These are phyloP conservation scores for Muscicapa adusta DNA, from an alignment of 2,113 vertebrate genomes.

Conservation along the genomic window DNA sequence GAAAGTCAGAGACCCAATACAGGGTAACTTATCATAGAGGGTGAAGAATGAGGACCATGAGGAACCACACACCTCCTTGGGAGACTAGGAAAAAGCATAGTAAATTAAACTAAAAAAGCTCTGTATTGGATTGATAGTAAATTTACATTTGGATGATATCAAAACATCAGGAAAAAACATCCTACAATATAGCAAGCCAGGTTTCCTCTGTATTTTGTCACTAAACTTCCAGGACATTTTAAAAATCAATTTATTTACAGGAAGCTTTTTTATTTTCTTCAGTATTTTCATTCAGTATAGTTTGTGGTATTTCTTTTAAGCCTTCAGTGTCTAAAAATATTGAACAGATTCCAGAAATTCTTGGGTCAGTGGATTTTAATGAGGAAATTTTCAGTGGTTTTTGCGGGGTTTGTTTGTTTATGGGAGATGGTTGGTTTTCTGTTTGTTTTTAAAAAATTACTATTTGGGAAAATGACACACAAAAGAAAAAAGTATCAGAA, in stretches of 20 bases:
- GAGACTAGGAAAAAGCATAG: neutral
- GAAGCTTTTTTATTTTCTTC: neutral
- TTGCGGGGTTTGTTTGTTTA: neutral
- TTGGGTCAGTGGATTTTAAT: neutral
- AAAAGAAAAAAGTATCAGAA: neutral
- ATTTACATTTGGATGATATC: neutral
- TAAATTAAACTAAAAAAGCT: neutral
- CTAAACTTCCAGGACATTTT: neutral
- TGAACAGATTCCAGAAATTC: neutral
- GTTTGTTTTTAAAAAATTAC: neutral
- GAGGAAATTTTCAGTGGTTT: neutral
- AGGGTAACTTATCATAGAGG: neutral
- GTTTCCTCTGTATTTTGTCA: neutral
- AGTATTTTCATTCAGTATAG: neutral
- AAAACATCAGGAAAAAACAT: neutral
- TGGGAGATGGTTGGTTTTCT: neutral
- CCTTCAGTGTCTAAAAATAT: neutral
- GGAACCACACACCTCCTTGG: neutral
- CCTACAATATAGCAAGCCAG: neutral
- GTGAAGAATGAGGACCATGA: neutral
- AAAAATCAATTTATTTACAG: neutral
- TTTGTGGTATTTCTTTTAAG: neutral
- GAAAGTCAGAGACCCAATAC: neutral
- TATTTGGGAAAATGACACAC: neutral
- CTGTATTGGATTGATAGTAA: neutral